phyloP scores from a whole-genome alignment of 2,888 invertebrate species.

The Julus scanicus region DNA sequence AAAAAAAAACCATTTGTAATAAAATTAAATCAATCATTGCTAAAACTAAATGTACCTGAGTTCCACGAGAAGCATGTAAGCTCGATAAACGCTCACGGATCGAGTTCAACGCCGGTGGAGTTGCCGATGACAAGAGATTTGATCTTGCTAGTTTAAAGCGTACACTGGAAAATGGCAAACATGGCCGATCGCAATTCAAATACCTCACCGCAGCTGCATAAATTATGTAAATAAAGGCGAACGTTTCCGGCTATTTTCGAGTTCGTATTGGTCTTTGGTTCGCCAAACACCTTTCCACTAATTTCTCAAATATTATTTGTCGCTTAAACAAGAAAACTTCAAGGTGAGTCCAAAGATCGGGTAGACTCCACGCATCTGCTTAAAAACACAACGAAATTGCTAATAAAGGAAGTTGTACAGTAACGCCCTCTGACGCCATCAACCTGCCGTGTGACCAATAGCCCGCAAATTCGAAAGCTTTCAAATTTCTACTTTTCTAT shows the following conservation, averaged over 20 bases:
- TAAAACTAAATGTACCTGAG: not conserved
- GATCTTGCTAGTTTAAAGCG: not conserved
- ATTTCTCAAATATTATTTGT: not conserved
- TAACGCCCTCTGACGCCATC: not conserved
- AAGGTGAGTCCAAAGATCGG: not conserved
- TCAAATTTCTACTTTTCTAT: no score
- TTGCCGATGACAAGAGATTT: slow-evolving; percentile 18
- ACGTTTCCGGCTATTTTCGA: not conserved
- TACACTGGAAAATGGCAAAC: slow-evolving; percentile 11
- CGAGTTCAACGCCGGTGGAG: not conserved
- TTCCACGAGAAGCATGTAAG: not conserved
- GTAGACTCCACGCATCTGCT: not conserved
- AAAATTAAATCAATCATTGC: not conserved
- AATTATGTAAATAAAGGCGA: slow-evolving; percentile 51
- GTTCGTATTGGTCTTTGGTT: not conserved
- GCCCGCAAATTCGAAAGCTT: not conserved
- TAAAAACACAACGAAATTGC: not conserved
- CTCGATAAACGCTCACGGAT: not conserved
- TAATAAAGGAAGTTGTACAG: not conserved
- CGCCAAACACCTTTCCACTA: not conserved
- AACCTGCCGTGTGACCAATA: not conserved
- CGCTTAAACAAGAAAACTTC: not conserved
- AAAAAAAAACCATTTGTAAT: no score
- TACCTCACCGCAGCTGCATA: slow-evolving; percentile 42
- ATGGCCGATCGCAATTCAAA: slow-evolving; percentile 52